Evolutionary conservation across 2,888 invertebrate genomes (phyloP).

Genomic region (Lomographa bimaculata): DNA sequence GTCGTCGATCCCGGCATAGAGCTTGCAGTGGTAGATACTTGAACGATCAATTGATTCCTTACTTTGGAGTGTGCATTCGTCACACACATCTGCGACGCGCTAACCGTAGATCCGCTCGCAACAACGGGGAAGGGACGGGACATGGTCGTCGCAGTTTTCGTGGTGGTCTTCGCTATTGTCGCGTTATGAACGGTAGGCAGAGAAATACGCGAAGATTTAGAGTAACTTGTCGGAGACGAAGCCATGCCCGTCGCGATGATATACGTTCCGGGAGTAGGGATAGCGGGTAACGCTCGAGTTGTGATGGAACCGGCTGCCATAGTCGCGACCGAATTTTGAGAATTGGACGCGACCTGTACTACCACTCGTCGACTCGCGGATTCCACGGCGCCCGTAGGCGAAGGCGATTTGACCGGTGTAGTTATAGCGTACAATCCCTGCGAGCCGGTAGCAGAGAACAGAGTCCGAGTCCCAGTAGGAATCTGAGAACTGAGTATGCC

Average conservation of each 20-base stretch:
- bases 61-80: conserved; percentile 1
- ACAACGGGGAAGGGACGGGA: not conserved
- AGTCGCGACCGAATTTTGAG: not conserved
- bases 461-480: not conserved
- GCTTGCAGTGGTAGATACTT: conserved; percentile 1
- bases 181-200: conserved; percentile 8
- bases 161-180: not conserved
- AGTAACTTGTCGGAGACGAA: not conserved
- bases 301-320: not conserved
- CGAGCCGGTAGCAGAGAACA: not conserved
- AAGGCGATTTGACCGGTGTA: not conserved
- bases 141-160: not conserved
- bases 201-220: conserved; percentile 8
- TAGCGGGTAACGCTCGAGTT: not conserved
- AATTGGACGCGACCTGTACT: conserved; percentile 3
- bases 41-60: conserved; percentile 3
- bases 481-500: too few relatives aligned
- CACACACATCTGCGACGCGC: not conserved
- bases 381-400: conserved; percentile 1
- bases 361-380: conserved; percentile 3
- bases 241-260: conserved; percentile 7
- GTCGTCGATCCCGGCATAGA: conserved; percentile 1
- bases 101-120: not conserved
- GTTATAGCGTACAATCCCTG: not conserved
- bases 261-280: conserved; percentile 3